phyloP scores from a whole-genome alignment of 2,888 invertebrate genomes.

The Hydropsyche betteni region DNA sequence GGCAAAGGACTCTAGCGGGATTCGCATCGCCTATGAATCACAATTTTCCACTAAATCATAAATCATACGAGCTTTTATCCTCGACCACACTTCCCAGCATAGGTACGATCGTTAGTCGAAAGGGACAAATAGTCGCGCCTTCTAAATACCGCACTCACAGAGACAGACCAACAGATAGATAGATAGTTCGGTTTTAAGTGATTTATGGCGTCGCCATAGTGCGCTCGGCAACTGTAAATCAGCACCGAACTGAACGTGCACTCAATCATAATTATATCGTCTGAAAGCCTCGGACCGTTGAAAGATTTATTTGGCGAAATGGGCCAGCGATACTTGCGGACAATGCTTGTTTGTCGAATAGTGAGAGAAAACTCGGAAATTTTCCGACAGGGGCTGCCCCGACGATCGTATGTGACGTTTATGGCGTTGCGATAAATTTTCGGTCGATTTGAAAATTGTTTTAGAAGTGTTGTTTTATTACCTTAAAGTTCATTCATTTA shows the following conservation, averaged over 20 bases:
- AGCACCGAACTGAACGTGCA: conserved; percentile 28
- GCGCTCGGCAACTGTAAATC: conserved; percentile 17
- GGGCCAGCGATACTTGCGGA: not conserved
- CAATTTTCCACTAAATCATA: no score
- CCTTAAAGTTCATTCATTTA: no score
- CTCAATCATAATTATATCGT: conserved; percentile 48
- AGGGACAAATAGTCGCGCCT: conserved; percentile 17
- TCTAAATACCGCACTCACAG: not conserved
- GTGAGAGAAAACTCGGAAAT: no score
- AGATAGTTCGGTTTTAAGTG: conserved; percentile 38
- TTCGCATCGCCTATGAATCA: no score
- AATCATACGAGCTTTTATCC: no score
- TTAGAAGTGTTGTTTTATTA: no score
- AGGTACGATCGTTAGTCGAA: conserved; percentile 21
- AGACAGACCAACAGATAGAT: not conserved
- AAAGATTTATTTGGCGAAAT: conserved; percentile 22
- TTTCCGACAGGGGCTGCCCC: no score
- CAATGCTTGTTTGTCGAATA: no score
- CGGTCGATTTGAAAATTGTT: no score
- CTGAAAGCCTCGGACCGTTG: conserved; percentile 13
- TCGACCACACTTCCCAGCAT: not conserved
- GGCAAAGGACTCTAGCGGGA: no score
- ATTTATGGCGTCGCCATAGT: conserved; percentile 34
- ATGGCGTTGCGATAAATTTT: no score
- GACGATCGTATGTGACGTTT: no score